phyloP scores from a whole-genome alignment of 2,888 invertebrate genomes.

The Eristalis pertinax region DNA sequence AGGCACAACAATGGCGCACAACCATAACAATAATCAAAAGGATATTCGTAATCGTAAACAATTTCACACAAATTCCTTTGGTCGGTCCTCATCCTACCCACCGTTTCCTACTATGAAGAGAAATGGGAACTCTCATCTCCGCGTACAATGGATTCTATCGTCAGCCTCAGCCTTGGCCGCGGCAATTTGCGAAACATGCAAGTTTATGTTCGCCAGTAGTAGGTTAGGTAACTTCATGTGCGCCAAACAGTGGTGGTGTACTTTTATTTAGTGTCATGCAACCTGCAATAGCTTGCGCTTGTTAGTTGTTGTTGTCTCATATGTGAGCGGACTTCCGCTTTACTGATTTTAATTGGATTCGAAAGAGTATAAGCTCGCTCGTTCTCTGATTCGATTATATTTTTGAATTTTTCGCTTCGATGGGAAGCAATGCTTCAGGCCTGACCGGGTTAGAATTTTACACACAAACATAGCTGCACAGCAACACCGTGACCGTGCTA shows the following conservation, averaged over 20 bases:
- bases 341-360: slow-evolving; percentile 54
- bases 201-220: slow-evolving; percentile 18
- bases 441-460: slow-evolving; percentile 26
- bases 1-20: slow-evolving; percentile 46
- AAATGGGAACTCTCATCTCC: slow-evolving; percentile 15
- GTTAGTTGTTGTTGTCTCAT: slow-evolving; percentile 10
- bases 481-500: no score
- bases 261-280: slow-evolving; percentile 46
- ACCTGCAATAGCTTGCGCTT: slow-evolving; percentile 6
- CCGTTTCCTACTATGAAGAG: neutral
- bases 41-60: slow-evolving; percentile 58
- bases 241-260: neutral
- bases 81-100: neutral
- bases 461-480: neutral
- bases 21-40: slow-evolving; percentile 58
- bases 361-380: slow-evolving; percentile 35
- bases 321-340: slow-evolving; percentile 37
- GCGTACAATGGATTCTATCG: neutral
- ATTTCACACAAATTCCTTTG: slow-evolving; percentile 52
- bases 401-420: slow-evolving; percentile 46
- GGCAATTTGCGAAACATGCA: slow-evolving; percentile 43
- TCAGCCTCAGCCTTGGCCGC: neutral
- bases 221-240: neutral
- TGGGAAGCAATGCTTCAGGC: slow-evolving; percentile 23
- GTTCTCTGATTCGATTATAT: slow-evolving; percentile 37